phyloP scores from a whole-genome alignment of 2,888 invertebrate genomes.

The Patella ulyssiponensis region DNA sequence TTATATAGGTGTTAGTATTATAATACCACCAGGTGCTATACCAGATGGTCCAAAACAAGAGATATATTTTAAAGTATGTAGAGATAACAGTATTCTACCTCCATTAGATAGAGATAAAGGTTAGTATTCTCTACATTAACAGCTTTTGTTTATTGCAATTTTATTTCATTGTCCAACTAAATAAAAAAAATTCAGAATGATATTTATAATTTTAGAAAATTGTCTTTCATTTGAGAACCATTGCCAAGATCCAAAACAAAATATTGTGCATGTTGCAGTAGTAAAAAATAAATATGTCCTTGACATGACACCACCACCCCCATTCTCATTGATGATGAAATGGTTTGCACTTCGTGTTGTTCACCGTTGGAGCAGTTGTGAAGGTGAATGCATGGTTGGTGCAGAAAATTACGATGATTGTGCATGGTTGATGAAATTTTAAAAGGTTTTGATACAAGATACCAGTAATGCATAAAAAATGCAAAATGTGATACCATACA shows the following conservation, averaged over 20 bases:
- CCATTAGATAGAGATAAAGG: conserved; percentile 93
- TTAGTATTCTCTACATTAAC: conserved; percentile 72
- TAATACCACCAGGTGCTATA: conserved; percentile 91
- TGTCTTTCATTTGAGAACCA: too few relatives aligned
- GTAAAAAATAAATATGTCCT: too few relatives aligned
- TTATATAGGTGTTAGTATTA: conserved; percentile 81
- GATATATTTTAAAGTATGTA: conserved; percentile 86
- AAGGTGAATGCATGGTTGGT: too few relatives aligned
- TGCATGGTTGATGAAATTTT: neutral
- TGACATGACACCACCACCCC: too few relatives aligned
- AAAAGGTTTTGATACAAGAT: neutral
- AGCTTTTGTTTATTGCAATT: neutral
- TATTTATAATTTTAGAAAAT: too few relatives aligned
- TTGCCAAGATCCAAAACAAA: too few relatives aligned
- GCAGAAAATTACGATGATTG: too few relatives aligned
- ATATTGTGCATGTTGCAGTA: too few relatives aligned
- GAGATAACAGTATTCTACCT: conserved; percentile 81
- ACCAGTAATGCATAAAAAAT: neutral
- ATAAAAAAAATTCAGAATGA: too few relatives aligned
- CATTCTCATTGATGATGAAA: too few relatives aligned
- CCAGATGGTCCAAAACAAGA: conserved; percentile 87
- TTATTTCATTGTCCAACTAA: neutral
- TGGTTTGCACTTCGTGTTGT: too few relatives aligned
- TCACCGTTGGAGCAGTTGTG: too few relatives aligned
- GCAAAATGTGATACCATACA: neutral